phyloP scores from a whole-genome alignment of 2,113 vertebrate species.

The Trichomycterus rosablanca region DNA sequence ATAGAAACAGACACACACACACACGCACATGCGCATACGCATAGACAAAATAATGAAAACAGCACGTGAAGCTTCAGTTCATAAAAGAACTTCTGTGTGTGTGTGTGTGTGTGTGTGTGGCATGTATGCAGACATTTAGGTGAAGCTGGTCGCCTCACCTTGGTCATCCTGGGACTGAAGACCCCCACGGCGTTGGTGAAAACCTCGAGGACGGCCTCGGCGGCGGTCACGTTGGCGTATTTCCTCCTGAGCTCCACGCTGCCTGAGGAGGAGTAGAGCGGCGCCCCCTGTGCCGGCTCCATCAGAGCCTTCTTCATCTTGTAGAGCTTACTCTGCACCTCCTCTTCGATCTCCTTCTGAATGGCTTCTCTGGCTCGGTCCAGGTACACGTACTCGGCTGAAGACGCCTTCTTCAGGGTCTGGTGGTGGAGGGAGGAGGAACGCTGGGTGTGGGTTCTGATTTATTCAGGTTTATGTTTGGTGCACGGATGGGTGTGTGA shows the following conservation, averaged over 20 bases:
- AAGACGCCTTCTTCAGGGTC: conserved; percentile 55
- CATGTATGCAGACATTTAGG: no score
- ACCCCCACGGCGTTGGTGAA: conserved; percentile 57
- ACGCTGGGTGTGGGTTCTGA: no score
- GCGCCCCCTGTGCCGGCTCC: conserved; percentile 50
- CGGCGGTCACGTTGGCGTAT: conserved; percentile 54
- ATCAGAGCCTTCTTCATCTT: conserved; percentile 65
- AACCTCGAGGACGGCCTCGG: conserved; percentile 61
- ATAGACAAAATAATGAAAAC: not conserved
- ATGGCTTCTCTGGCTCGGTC: conserved; percentile 55
- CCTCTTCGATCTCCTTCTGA: conserved; percentile 66
- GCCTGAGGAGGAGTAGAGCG: conserved; percentile 44
- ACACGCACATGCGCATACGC: not conserved
- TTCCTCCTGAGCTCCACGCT: conserved; percentile 62
- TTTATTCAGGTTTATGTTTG: no score
- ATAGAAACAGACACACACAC: not conserved
- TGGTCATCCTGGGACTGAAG: conserved; percentile 58
- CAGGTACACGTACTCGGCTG: conserved; percentile 44
- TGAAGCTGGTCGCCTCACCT: no score
- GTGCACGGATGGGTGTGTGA: no score
- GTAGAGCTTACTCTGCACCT: conserved; percentile 53
- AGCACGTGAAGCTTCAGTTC: no score
- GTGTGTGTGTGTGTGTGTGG: no score
- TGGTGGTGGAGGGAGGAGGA: no score
- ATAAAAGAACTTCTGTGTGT: no score